Conservation (phyloP, 2,888 invertebrate genomes). For the Brachyopa scutellaris region DNA sequence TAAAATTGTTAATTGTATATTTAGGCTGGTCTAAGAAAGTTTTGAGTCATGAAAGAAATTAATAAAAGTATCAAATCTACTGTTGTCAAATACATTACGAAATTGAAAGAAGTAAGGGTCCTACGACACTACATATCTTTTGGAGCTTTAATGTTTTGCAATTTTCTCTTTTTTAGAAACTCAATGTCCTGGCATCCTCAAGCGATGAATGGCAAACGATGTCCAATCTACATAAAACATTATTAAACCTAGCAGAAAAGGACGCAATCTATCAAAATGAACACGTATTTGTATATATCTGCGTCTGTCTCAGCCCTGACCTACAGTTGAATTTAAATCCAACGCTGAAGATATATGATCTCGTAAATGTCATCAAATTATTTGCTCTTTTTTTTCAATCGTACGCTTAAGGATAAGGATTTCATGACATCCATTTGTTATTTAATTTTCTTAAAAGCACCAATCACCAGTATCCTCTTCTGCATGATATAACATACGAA, state of each 20-base stretch:
- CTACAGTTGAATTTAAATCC: not conserved
- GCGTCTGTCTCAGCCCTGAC: not conserved
- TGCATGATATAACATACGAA: not conserved
- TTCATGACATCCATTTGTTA: slow-evolving; percentile 39
- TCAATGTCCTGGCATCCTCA: too few species aligned
- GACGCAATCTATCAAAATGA: not conserved
- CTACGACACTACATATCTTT: too few species aligned
- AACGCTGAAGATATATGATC: not conserved
- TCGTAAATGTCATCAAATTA: slow-evolving; percentile 12
- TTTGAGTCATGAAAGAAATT: too few species aligned
- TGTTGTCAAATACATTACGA: too few species aligned
- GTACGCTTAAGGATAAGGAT: slow-evolving; percentile 13
- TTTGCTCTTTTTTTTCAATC: slow-evolving; percentile 10
- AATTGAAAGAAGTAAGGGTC: too few species aligned
- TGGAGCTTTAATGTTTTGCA: too few species aligned
- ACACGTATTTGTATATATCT: not conserved
- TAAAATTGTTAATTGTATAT: too few species aligned
- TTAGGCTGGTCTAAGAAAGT: too few species aligned
- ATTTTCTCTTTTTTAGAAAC: too few species aligned
- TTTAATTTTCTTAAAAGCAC: slow-evolving; percentile 45
- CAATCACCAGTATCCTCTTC: not conserved
- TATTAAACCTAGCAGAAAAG: not conserved
- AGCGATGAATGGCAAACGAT: too few species aligned
- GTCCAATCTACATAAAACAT: too few species aligned
- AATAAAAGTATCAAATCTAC: too few species aligned